A percentile compares a stretch with the other conserved stretches of the same genome.
Conservation (phyloP, 2,113 vertebrate species). For the Siphamia tubifer region DNA sequence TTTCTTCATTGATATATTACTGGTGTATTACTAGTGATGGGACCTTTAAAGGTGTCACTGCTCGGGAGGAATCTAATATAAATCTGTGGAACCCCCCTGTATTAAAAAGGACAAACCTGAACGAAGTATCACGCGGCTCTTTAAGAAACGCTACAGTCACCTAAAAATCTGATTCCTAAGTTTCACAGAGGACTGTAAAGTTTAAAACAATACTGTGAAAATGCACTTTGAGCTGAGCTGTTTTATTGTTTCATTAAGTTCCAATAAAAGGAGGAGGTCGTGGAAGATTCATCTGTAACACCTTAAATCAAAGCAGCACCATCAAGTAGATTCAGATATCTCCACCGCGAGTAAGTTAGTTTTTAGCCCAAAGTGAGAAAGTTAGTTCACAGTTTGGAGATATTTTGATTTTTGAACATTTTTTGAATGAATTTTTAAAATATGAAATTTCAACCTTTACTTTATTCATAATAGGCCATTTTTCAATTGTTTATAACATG, state of each 20-base stretch:
- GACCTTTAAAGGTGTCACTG: not conserved
- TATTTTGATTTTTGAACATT: too few species aligned
- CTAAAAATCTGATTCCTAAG: slow-evolving; percentile 17
- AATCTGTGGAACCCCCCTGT: not conserved
- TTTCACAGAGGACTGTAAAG: slow-evolving; percentile 2
- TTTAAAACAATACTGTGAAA: slow-evolving; percentile 3
- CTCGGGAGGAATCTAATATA: slow-evolving; percentile 2
- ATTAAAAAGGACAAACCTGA: not conserved
- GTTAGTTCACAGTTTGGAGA: too few species aligned
- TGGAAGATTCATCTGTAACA: not conserved
- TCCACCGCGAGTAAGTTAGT: too few species aligned
- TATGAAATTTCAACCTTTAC: too few species aligned
- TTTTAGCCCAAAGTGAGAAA: too few species aligned
- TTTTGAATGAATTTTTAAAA: too few species aligned
- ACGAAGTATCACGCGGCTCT: not conserved
- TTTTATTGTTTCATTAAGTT: slow-evolving; percentile 65
- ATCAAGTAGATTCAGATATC: too few species aligned
- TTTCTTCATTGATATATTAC: slow-evolving; percentile 6
- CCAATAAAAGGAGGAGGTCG: slow-evolving; percentile 37
- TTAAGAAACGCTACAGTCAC: not conserved
- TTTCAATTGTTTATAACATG: too few species aligned
- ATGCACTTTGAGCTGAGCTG: slow-evolving; percentile 14
- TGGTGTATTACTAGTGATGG: slow-evolving; percentile 1
- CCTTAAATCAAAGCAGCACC: too few species aligned
- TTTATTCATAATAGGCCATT: too few species aligned